Evolutionary conservation across 2,888 invertebrate genomes (phyloP), one percentile per base, ranked within the genome.

Genomic region (Campaea margaritaria): DNA sequence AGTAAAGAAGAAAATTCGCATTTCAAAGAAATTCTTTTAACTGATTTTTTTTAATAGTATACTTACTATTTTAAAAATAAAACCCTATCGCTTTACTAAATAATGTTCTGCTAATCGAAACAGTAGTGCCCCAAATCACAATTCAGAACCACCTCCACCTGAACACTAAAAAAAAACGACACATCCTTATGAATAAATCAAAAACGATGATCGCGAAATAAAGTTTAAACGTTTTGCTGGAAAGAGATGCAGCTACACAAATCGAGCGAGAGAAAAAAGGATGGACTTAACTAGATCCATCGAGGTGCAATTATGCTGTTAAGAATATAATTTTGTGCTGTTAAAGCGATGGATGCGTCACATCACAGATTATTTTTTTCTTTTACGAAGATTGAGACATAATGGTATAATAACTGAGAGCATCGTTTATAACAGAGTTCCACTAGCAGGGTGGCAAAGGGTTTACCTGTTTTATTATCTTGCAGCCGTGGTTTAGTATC

Each of bases 271-370:
- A 70, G 64, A 43, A 74, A 86, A 61, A 53, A 78, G 69, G 83
- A 80, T 21, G 62, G 59, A 42, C 43, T 64, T 77, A 75, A 76
- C 74, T 81, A 79, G 80, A 78, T 73, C 72, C 72, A 75, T 58
- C 61, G 72, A 81, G 77, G 71, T 82, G 77, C 83, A 86, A 88
- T 89, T 88, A 89, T 86, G 83, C 81, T 83, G 87, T 88, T 87
- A 80, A 79, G 76, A 81, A 78, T 81, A 84, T 88, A 87, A 87
- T 87, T 84, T 84, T 71, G 80, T 73, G 82, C 82, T 82, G 80
- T 79, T 81, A 78, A 78, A 75, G 79, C 78, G 83, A 76, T 78
- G 79, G 73, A 75, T 81, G 77, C 78, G 79, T 79, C 85, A 85
- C 81, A 77, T 86, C 51, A 44, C 38, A 46, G 50, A 41, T 50